phyloP scores from a whole-genome alignment of 2,888 invertebrate species.

The Thymelicus sylvestris region DNA sequence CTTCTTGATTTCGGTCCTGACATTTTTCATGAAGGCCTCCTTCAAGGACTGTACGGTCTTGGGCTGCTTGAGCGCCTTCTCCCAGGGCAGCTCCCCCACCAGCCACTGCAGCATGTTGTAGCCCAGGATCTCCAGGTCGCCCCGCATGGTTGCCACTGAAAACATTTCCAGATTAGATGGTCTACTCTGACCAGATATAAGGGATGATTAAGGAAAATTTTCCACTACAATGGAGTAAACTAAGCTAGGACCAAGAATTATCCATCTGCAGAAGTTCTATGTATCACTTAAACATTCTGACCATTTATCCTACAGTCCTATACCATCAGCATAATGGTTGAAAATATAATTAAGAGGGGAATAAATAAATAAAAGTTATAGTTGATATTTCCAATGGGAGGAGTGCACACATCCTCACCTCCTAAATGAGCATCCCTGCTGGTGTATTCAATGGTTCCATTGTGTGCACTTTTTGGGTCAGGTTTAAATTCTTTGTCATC shows the following conservation, averaged over 20 bases:
- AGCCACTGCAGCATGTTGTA: constrained; percentile 98
- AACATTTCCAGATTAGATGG: background rate
- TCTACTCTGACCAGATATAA: background rate
- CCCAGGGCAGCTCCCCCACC: constrained; percentile 94
- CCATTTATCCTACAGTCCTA: no score
- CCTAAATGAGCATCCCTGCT: constrained; percentile 98
- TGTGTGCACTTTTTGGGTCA: constrained; percentile 96
- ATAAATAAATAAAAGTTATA: no score
- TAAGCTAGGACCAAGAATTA: no score
- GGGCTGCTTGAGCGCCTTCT: constrained; percentile 86
- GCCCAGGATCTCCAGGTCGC: constrained; percentile 96
- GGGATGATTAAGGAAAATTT: no score
- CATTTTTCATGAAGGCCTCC: constrained; percentile 87
- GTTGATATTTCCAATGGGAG: no score
- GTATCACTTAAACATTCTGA: no score
- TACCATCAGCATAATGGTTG: no score
- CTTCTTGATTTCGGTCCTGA: constrained; percentile 69
- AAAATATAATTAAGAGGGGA: no score
- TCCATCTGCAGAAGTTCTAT: no score
- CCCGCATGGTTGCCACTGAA: constrained; percentile 91
- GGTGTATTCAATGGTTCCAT: constrained; percentile 98
- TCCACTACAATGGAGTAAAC: no score
- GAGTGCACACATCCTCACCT: constrained; percentile 68
- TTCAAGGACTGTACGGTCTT: constrained; percentile 88
- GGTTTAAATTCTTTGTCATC: constrained; percentile 92